Conservation (phyloP, 2,888 invertebrate species). For the Cepaea hortensis region DNA sequence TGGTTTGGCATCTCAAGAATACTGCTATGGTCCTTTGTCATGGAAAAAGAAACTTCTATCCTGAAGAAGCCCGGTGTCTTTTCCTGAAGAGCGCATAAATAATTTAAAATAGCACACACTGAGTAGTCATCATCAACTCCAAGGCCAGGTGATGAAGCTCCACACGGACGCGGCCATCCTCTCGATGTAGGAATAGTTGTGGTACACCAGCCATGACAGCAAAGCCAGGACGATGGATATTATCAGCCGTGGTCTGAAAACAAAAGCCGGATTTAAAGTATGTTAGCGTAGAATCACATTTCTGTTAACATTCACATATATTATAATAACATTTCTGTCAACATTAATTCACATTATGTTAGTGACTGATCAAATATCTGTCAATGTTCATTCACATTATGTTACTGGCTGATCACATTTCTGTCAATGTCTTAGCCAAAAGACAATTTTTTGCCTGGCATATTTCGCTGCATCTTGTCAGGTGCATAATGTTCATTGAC, state of each 20-base stretch:
- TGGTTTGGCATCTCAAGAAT: constrained; percentile 1
- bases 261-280: background rate
- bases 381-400: no score
- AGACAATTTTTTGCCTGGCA: no score
- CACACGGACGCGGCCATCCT: constrained; percentile 8
- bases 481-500: no score
- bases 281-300: no score
- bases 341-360: no score
- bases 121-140: constrained; percentile 29
- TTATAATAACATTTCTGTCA: background rate
- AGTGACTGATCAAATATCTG: no score
- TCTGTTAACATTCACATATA: background rate
- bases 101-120: background rate
- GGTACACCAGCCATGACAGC: constrained; percentile 25
- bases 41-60: constrained; percentile 15
- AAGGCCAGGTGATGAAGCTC: constrained; percentile 38
- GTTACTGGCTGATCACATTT: no score
- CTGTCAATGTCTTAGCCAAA: no score
- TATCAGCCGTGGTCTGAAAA: constrained; percentile 17
- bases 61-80: background rate
- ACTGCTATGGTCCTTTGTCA: constrained; percentile 39
- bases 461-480: no score
- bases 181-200: constrained; percentile 45
- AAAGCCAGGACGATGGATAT: constrained; percentile 28
- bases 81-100: background rate